Base-by-base conservation (phyloP, 2,113 vertebrate species). In the Trogon melanurus region DNA sequence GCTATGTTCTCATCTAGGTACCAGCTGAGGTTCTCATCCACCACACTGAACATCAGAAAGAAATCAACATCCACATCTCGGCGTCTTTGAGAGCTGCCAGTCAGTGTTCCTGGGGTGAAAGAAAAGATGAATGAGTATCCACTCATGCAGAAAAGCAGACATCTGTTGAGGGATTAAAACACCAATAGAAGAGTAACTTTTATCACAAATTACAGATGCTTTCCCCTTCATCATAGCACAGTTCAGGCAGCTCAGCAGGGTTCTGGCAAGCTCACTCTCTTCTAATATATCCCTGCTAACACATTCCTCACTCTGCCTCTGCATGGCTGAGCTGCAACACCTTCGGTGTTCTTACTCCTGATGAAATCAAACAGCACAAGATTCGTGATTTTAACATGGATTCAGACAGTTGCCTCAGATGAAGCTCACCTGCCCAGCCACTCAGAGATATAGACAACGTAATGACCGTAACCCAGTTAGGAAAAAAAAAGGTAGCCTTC, bases 21-120 rank as follows among this genome's bases (percentile, higher is more conserved):
- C 98, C 98, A 98, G 83, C 98, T 98, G 45, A 98, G 92, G 56
- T 98, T 98, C 94, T 98, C 98, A 95, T 98, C 98, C 29, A 98
- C 88, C 73, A 98, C 97, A 72, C 96, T 98, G 94, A 98, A 98
- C 96, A 98, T 97, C 47, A 98, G 94, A 82, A 98, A 98, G 94
- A 98, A 98, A 89, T 97, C 92, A n/a, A 96, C 41, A 51, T 98
- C 97, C 75, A 98, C 95, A 13, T 98, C 98, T 57, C 62, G 84
- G 11, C 98, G 96, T 5, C 65, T 95, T 60, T 96, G 96, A 92
- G 98, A 97, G 13, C 36, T 80, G n/a, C 90, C 97, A 87, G 97
- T 90, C 92, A 98, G 92, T 4, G 88, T 67, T 72, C 98, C 98
- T 98, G 53, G 38, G 21, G 44, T 7, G 74, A 96, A 54, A 78